Percentiles rank a stretch among this genome's conserved stretches.
Conservation (phyloP, 2,797 vertebrate genomes). For the Phaenicophaeus curvirostris region DNA sequence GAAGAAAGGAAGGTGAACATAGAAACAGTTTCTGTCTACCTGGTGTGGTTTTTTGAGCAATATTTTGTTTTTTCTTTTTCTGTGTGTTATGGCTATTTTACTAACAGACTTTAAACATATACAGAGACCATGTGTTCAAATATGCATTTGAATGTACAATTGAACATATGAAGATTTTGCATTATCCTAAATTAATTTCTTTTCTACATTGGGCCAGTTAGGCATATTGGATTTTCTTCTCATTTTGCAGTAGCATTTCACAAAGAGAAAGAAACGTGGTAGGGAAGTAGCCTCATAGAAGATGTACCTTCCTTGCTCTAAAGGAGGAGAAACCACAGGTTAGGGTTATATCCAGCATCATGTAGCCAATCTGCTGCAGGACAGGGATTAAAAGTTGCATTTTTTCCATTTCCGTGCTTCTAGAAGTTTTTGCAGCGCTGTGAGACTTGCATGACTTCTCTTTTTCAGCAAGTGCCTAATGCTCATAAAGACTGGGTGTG, state of each 20-base stretch:
- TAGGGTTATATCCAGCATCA: neutral
- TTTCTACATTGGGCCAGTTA: neutral
- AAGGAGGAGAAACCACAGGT: neutral
- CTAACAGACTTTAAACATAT: neutral
- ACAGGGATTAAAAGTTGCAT: neutral
- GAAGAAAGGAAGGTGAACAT: neutral
- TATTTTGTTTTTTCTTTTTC: neutral
- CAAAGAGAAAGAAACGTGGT: neutral
- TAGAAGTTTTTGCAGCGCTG: neutral
- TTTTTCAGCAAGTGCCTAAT: conserved; percentile 86
- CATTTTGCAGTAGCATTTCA: neutral
- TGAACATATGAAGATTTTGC: neutral
- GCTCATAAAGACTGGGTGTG: conserved; percentile 92
- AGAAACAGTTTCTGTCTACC: neutral
- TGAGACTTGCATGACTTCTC: neutral
- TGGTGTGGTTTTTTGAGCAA: neutral
- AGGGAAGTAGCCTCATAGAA: neutral
- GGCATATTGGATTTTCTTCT: neutral
- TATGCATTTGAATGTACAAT: neutral
- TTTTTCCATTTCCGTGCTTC: neutral
- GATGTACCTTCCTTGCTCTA: neutral
- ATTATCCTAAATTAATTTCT: neutral
- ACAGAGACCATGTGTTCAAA: neutral
- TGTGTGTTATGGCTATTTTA: neutral
- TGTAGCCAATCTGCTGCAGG: neutral